Conservation (phyloP, 2,113 vertebrate genomes). For the Spilogale gracilis region DNA sequence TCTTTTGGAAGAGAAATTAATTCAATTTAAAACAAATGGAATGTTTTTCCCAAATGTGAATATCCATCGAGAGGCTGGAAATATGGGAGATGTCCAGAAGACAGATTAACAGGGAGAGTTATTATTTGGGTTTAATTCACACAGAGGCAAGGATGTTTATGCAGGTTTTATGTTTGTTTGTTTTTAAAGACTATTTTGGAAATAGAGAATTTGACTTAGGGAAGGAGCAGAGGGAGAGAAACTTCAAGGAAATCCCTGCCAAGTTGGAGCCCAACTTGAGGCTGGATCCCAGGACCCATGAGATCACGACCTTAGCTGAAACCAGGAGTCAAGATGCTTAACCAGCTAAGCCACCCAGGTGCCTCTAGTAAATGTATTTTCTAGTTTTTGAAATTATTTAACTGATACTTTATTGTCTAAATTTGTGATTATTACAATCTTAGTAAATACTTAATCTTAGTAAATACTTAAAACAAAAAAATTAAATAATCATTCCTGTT, state of each 20-base stretch:
- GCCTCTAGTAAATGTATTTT: neutral
- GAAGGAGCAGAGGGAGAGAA: neutral
- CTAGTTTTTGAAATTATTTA: neutral
- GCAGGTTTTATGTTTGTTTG: neutral
- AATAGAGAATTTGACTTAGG: neutral
- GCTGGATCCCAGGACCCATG: neutral
- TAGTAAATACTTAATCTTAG: neutral
- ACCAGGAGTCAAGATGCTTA: neutral
- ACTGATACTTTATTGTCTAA: neutral
- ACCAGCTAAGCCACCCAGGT: neutral
- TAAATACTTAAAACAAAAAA: neutral
- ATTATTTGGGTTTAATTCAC: neutral
- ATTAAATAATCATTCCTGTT: neutral
- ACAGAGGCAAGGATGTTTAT: neutral
- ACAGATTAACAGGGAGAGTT: no score
- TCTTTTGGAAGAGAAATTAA: conserved; percentile 8
- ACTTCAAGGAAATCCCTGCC: neutral
- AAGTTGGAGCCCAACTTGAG: neutral
- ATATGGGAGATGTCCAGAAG: neutral
- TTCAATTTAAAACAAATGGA: conserved; percentile 2
- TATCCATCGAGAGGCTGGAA: neutral
- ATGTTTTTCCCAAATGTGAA: neutral
- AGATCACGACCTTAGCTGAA: neutral
- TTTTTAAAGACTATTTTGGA: neutral
- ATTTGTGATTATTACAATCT: neutral